Evolutionary conservation across 1,140 invertebrate species (phyloP).

Genomic region (Brachionus paranguensis): DNA sequence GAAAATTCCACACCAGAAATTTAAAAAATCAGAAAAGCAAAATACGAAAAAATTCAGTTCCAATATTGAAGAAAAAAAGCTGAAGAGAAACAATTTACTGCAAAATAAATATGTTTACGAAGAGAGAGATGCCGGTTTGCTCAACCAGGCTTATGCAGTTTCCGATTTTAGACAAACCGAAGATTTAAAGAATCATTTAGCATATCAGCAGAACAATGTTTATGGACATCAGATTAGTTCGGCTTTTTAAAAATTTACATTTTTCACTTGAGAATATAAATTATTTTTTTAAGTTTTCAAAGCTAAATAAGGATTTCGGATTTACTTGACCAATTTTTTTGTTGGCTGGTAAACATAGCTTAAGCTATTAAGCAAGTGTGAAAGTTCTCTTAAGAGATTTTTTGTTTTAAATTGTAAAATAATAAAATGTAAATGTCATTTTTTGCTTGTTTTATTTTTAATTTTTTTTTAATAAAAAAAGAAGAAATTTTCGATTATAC

Average conservation of each 20-base stretch:
- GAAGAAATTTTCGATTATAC: not conserved
- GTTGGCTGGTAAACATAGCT: not conserved
- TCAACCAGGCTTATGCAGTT: not conserved
- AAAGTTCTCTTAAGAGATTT: not conserved
- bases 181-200: not conserved
- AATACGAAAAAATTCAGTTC: not conserved
- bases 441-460: not conserved
- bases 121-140: not conserved
- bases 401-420: not conserved
- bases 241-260: not conserved
- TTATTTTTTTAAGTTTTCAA: not conserved
- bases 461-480: not conserved
- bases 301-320: not conserved
- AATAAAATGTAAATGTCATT: not conserved
- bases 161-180: not conserved
- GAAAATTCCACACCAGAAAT: constrained; percentile 11
- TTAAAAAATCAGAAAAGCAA: not conserved
- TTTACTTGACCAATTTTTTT: not conserved
- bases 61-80: constrained; percentile 5
- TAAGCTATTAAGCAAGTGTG: not conserved
- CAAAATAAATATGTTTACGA: not conserved
- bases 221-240: constrained; percentile 34
- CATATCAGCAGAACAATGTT: constrained; percentile 14
- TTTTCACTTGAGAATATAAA: not conserved
- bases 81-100: not conserved